Conservation (phyloP, 2,888 invertebrate species). For the Carcina quercana region DNA sequence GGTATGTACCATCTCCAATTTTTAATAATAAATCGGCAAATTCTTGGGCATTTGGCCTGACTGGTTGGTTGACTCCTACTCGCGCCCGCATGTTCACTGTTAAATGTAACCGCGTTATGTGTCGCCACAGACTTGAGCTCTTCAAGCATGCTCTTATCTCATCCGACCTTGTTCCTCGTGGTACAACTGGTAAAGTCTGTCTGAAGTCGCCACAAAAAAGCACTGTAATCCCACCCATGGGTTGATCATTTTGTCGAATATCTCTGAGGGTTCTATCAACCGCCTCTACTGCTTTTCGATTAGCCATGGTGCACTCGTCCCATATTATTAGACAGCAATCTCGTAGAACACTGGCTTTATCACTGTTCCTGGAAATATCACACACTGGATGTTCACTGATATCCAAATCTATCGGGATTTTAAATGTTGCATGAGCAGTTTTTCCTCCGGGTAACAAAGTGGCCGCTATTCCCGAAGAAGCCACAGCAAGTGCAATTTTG, state of each 20-base stretch:
- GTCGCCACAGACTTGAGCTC: constrained; percentile 13
- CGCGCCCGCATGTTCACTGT: constrained; percentile 2
- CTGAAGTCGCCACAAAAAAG: constrained; percentile 21
- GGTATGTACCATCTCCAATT: constrained; percentile 15
- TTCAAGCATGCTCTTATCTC: constrained; percentile 17
- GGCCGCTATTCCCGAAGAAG: constrained; percentile 1
- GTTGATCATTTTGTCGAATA: constrained; percentile 18
- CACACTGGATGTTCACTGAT: neutral
- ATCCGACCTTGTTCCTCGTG: constrained; percentile 15
- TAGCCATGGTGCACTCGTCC: constrained; percentile 14
- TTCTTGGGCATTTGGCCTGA: constrained; percentile 4
- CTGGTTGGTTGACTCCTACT: constrained; percentile 7
- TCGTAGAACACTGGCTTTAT: constrained; percentile 4
- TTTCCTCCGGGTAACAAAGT: neutral
- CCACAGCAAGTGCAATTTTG: constrained; percentile 1
- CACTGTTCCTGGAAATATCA: neutral
- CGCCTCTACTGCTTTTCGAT: constrained; percentile 23
- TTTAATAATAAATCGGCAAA: constrained; percentile 15
- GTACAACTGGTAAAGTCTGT: constrained; percentile 21
- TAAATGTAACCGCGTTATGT: constrained; percentile 3
- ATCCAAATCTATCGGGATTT: constrained; percentile 1
- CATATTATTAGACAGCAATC: constrained; percentile 3
- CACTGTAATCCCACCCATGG: constrained; percentile 22
- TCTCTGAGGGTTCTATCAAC: constrained; percentile 25
- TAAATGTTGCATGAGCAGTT: neutral